These are phyloP conservation scores for Toxostoma redivivum DNA, from an alignment of 2,113 vertebrate species.

Conservation along the genomic window DNA sequence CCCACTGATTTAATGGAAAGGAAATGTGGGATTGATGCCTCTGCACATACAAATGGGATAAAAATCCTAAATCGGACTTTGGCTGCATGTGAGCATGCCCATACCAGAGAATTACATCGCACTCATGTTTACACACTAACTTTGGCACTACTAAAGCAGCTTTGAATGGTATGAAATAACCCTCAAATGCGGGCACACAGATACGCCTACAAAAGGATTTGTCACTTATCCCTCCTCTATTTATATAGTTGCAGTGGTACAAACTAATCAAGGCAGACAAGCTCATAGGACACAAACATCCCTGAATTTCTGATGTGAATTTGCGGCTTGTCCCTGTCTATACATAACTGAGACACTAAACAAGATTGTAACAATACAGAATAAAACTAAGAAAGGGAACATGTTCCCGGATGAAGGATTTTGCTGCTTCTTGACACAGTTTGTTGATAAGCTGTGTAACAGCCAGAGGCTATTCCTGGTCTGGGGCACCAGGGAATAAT, in stretches of 20 bases:
- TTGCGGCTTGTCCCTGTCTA: not conserved
- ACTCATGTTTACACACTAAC: not conserved
- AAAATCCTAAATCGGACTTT: not conserved
- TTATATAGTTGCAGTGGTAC: not conserved
- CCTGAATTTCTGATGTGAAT: not conserved
- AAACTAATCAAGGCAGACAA: not conserved
- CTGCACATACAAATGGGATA: not conserved
- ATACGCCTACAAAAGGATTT: not conserved
- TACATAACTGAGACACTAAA: not conserved
- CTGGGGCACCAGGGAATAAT: constrained; percentile 66
- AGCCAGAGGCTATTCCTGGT: constrained; percentile 72
- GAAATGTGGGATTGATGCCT: not conserved
- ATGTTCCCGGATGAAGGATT: constrained; percentile 57
- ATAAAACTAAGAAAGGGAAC: constrained; percentile 48
- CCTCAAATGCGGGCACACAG: not conserved
- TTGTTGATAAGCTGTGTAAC: constrained; percentile 59
- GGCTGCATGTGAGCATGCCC: not conserved
- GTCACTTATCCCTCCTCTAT: not conserved
- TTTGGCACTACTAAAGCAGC: not conserved
- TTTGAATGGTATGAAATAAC: not conserved
- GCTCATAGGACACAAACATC: not conserved
- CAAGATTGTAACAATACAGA: not conserved
- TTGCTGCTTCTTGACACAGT: constrained; percentile 69
- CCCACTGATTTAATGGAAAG: not conserved
- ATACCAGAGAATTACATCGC: not conserved